Evolutionary conservation across 2,888 invertebrate species (phyloP).

Genomic region (Steinernema hermaphroditum): DNA sequence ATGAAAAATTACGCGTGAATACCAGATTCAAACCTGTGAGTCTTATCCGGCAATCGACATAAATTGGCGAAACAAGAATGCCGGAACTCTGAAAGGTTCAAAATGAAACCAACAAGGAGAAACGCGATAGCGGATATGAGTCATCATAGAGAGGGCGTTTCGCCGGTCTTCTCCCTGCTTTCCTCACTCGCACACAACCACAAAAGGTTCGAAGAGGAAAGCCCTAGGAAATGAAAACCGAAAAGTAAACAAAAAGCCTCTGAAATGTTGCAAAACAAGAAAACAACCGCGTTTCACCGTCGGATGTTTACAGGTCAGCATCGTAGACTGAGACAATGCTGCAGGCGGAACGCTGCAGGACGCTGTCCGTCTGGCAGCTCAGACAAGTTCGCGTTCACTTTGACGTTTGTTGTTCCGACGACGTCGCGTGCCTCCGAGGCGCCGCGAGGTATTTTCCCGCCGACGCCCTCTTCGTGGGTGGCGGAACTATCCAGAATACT

Average conservation of each 20-base stretch:
- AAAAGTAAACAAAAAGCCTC: no score
- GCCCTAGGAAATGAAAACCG: no score
- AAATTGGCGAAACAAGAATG: not conserved
- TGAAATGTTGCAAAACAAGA: not conserved
- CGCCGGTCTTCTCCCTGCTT: no score
- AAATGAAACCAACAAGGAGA: not conserved
- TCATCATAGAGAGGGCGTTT: not conserved
- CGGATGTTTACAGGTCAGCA: slow-evolving; percentile 27
- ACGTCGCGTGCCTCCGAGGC: no score
- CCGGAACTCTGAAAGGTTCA: not conserved
- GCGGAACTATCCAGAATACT: not conserved
- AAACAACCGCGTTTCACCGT: not conserved
- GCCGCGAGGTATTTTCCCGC: no score
- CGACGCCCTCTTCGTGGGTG: slow-evolving; percentile 1
- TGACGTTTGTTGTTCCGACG: slow-evolving; percentile 12
- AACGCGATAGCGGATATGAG: not conserved
- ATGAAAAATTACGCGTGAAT: no score
- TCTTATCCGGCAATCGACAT: slow-evolving; percentile 7
- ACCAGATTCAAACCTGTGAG: not conserved
- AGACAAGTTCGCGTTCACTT: not conserved
- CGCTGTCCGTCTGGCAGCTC: not conserved
- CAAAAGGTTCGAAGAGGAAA: no score
- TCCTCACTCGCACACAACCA: no score
- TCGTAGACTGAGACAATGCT: not conserved
- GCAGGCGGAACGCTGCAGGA: not conserved